Conservation (phyloP, 1,140 invertebrate genomes). For the Musca domestica region DNA sequence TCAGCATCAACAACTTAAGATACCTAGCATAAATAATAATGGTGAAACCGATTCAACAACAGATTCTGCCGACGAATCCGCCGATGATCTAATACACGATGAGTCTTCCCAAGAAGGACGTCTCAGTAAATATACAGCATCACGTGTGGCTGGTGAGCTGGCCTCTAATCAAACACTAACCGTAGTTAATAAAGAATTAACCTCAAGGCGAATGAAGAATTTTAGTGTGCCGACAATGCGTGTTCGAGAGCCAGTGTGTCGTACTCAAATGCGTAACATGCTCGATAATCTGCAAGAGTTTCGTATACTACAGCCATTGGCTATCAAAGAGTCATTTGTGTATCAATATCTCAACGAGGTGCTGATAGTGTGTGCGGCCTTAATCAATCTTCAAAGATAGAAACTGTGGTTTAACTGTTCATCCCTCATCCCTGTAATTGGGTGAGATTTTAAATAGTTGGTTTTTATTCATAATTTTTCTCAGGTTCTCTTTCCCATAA, state of each 20-base stretch:
- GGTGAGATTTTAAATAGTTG: too few relatives aligned
- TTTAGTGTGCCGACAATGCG: constrained; percentile 42
- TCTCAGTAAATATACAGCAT: constrained; percentile 36
- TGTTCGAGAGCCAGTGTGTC: constrained; percentile 39
- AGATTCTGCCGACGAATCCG: constrained; percentile 30
- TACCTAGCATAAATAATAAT: background rate
- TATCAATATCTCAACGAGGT: constrained; percentile 48
- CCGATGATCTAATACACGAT: constrained; percentile 17
- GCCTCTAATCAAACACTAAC: constrained; percentile 39
- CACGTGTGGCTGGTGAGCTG: constrained; percentile 37
- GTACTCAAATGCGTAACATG: constrained; percentile 39
- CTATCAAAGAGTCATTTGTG: constrained; percentile 36
- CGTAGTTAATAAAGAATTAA: constrained; percentile 38
- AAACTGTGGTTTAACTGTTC: background rate
- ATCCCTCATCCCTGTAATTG: too few relatives aligned
- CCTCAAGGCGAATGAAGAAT: constrained; percentile 36
- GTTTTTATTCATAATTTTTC: too few relatives aligned
- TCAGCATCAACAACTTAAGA: background rate
- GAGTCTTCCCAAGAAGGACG: constrained; percentile 29
- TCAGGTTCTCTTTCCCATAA: too few relatives aligned
- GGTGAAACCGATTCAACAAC: constrained; percentile 28
- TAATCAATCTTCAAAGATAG: constrained; percentile 46
- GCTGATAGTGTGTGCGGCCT: constrained; percentile 39
- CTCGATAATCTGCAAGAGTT: constrained; percentile 41
- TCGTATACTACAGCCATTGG: constrained; percentile 40